These are phyloP conservation scores for Alexandromys fortis DNA, from an alignment of 2,113 vertebrate genomes.

Conservation along the genomic window DNA sequence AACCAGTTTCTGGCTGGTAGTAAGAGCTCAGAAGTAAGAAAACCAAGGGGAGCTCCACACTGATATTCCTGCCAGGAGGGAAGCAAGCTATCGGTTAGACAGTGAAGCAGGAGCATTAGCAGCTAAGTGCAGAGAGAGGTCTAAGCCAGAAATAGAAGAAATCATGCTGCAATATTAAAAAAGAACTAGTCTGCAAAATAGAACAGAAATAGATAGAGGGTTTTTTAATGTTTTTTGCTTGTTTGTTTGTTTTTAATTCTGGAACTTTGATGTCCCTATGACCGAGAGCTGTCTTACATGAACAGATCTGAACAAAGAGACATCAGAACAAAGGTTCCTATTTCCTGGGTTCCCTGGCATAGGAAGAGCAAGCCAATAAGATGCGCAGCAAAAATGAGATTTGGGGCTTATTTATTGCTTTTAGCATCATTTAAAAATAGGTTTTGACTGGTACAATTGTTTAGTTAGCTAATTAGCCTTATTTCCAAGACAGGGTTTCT, in stretches of 20 bases:
- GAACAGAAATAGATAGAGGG: not conserved
- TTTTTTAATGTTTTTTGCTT: too few species aligned
- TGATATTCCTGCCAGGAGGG: not conserved
- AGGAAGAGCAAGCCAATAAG: not conserved
- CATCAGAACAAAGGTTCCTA: not conserved
- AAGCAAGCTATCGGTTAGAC: not conserved
- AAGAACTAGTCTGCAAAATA: not conserved
- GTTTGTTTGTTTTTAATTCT: not conserved
- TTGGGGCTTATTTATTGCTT: not conserved
- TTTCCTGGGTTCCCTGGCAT: not conserved
- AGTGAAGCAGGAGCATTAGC: not conserved
- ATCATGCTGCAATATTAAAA: not conserved
- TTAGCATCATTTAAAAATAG: not conserved
- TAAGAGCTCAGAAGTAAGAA: not conserved
- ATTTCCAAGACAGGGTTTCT: not conserved
- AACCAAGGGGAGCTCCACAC: not conserved
- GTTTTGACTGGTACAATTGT: not conserved
- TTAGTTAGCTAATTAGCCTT: too few species aligned
- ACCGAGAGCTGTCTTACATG: not conserved
- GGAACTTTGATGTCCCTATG: not conserved
- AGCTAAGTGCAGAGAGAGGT: not conserved
- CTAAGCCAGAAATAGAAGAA: not conserved
- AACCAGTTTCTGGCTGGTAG: not conserved
- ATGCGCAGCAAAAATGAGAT: not conserved
- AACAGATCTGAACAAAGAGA: not conserved